Evolutionary conservation across 2,888 invertebrate species (phyloP), one percentile per base, ranked within the genome.

Genomic region (Macaria liturata): DNA sequence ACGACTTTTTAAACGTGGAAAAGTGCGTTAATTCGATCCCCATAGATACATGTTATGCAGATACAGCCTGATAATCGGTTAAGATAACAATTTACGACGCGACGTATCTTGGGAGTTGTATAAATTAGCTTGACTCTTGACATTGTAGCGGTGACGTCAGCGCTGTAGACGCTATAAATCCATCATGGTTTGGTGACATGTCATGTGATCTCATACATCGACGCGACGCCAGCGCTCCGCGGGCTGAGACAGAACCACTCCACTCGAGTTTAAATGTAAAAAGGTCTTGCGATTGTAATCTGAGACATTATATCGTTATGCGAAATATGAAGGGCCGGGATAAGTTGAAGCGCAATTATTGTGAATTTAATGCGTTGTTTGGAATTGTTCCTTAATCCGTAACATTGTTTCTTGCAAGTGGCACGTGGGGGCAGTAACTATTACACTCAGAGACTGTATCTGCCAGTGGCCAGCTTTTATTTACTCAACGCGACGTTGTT

Each of bases 231-330:
- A 37, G 5, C 34, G 34, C 7, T 7, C 4, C 7, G 7, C 34
- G 7, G 34, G 34, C 7, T 37, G 5, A 6, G 34, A 37, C 54
- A 58, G 54, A 46, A 58, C 43, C 49, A 54, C 54, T 54, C 34
- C 46, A 50, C 43, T 50, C 44, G 50, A 9, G 39, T 32, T 54
- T 51, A 59, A 50, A 59, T 54, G 50, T 59, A 48, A 54, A 54
- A 54, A 55, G 32, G 32, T 40, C 32, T 44, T 31, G 31, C 31
- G 59, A 59, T 59, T 31, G 59, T 55, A 55, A 75, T 75, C 75
- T 65, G 62, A 67, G 62, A 71, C 68, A 70, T 69, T 54, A 63
- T 67, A 70, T 66, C 60, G 71, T 69, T 64, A 71, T 64, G 64
- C 67, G 52, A 66, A 69, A 66, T 71, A 69, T 73, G 64, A 75